Percentiles rank a stretch among this genome's conserved stretches.
These are phyloP conservation scores for Erethizon dorsatum DNA, from an alignment of 2,797 vertebrate genomes.

Conservation along the genomic window DNA sequence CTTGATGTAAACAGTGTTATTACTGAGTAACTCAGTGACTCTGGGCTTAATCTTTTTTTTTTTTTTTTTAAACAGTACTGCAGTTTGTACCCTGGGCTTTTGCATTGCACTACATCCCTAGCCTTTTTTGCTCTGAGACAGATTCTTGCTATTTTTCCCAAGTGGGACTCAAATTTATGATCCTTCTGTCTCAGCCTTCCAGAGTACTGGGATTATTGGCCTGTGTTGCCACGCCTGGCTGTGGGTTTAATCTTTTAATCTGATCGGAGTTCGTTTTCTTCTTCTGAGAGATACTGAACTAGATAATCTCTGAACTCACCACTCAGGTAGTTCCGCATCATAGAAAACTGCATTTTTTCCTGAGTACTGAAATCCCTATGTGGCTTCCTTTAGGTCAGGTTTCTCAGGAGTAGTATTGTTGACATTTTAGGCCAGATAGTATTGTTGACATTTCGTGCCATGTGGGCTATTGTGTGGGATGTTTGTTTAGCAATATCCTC, in stretches of 20 bases:
- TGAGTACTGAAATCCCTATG: neutral
- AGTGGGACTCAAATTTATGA: neutral
- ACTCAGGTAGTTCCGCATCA: neutral
- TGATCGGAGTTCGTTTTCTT: conserved; percentile 37
- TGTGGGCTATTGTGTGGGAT: neutral
- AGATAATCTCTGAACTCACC: neutral
- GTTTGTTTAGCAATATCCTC: neutral
- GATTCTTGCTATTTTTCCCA: neutral
- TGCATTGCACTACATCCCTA: neutral
- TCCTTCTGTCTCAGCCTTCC: neutral
- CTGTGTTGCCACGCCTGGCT: neutral
- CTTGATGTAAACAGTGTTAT: conserved; percentile 13
- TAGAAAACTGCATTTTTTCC: neutral
- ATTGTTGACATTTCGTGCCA: neutral
- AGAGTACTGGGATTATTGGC: neutral
- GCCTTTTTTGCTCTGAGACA: neutral
- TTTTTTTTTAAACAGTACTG: neutral
- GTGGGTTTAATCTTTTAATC: conserved; percentile 36
- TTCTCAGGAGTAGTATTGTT: neutral
- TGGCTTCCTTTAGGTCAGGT: neutral
- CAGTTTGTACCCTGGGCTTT: neutral
- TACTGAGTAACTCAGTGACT: neutral
- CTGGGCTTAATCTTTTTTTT: conserved; percentile 2
- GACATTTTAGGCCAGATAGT: neutral
- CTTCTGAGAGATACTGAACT: conserved; percentile 5